These are phyloP conservation scores for Dreissena rostriformis DNA, from an alignment of 1,140 invertebrate genomes.

Conservation along the genomic window DNA sequence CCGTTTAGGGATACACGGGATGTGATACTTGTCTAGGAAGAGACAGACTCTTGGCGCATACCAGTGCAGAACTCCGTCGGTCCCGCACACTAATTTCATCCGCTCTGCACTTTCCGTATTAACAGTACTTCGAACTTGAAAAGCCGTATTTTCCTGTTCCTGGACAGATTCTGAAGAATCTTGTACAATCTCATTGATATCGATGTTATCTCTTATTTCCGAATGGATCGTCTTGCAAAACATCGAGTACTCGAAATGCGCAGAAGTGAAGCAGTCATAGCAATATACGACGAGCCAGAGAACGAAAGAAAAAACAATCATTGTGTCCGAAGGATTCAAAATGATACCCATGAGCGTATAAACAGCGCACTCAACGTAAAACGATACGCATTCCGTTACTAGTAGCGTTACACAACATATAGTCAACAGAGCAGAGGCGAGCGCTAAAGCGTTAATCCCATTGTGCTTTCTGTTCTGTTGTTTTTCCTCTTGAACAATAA, in stretches of 20 bases:
- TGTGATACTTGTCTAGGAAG: constrained; percentile 25
- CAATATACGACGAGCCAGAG: constrained; percentile 15
- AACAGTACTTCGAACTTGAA: neutral
- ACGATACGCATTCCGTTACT: constrained; percentile 18
- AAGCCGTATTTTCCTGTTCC: constrained; percentile 41
- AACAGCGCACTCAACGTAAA: constrained; percentile 26
- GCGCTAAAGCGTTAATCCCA: constrained; percentile 18
- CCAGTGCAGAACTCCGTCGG: constrained; percentile 33
- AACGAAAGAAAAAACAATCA: constrained; percentile 27
- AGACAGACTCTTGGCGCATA: constrained; percentile 1
- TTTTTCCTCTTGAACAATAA: no score
- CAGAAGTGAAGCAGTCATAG: constrained; percentile 23
- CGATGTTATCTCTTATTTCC: constrained; percentile 14
- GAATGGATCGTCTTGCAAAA: constrained; percentile 27
- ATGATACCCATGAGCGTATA: constrained; percentile 34
- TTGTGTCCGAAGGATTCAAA: constrained; percentile 27
- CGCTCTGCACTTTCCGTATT: neutral
- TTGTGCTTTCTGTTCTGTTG: constrained; percentile 5
- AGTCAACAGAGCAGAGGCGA: constrained; percentile 7
- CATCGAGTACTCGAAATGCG: neutral
- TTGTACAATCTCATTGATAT: neutral
- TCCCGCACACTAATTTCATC: constrained; percentile 1
- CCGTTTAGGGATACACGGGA: constrained; percentile 30
- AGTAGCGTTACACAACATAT: constrained; percentile 21
- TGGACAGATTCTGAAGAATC: neutral